These are phyloP conservation scores for Mesembrinibis cayennensis DNA, from an alignment of 2,113 vertebrate genomes.

Conservation along the genomic window DNA sequence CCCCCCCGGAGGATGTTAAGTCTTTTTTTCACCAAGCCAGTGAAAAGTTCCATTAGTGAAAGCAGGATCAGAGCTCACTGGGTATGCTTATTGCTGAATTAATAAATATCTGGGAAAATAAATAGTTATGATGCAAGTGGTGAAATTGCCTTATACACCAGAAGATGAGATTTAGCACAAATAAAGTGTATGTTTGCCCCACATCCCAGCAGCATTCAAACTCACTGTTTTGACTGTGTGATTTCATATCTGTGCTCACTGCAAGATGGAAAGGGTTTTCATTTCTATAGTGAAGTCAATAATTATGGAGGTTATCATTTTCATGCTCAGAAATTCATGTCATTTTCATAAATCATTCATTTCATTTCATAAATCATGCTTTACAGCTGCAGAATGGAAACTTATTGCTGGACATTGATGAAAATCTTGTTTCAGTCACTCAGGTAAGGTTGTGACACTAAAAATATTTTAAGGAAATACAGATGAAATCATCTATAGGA, in stretches of 20 bases:
- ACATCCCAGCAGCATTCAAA: background rate
- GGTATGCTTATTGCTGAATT: background rate
- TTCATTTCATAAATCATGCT: slow-evolving; percentile 77
- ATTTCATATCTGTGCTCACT: slow-evolving; percentile 11
- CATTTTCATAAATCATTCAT: slow-evolving; percentile 76
- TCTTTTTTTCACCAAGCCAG: background rate
- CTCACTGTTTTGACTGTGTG: background rate
- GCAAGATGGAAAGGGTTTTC: slow-evolving; percentile 1
- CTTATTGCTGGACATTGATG: slow-evolving; percentile 85
- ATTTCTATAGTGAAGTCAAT: background rate
- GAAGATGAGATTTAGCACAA: background rate
- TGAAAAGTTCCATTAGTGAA: background rate
- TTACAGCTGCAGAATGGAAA: slow-evolving; percentile 91
- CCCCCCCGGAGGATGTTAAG: background rate
- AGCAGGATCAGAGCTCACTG: background rate
- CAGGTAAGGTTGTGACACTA: slow-evolving; percentile 83
- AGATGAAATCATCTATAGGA: slow-evolving; percentile 10
- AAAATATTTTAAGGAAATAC: slow-evolving; percentile 49
- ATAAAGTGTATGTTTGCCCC: background rate
- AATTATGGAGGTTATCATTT: slow-evolving; percentile 63
- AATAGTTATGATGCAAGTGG: background rate
- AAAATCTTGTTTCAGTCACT: slow-evolving; percentile 78
- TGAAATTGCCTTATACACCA: background rate
- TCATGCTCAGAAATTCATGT: slow-evolving; percentile 73
- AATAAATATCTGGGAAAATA: background rate